These are phyloP conservation scores for Rhopilema esculentum DNA, from an alignment of 30 jellyfish, hydroid and myxozoan genomes.

Conservation along the genomic window DNA sequence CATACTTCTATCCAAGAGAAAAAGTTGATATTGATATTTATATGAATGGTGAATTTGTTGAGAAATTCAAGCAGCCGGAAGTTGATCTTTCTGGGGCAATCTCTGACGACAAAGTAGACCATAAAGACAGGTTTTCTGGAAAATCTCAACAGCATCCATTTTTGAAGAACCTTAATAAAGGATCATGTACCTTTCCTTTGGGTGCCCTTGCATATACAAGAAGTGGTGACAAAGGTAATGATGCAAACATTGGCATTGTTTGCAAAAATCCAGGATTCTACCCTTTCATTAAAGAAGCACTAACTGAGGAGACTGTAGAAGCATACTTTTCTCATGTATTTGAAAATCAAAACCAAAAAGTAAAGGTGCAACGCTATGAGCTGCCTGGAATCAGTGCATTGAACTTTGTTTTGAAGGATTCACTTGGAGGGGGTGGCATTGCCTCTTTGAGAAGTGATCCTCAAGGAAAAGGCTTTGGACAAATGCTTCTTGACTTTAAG, in stretches of 20 bases:
- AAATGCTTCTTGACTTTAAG: slow-evolving; percentile 89
- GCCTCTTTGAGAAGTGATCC: slow-evolving; percentile 96
- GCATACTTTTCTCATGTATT: slow-evolving; percentile 78
- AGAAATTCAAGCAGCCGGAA: slow-evolving; percentile 57
- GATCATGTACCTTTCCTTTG: slow-evolving; percentile 83
- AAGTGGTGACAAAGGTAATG: slow-evolving; percentile 93
- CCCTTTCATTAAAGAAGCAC: slow-evolving; percentile 72
- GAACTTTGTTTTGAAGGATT: slow-evolving; percentile 86
- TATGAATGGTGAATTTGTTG: slow-evolving; percentile 79
- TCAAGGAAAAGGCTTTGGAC: slow-evolving; percentile 93
- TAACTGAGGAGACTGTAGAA: slow-evolving; percentile 86
- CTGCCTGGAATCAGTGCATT: slow-evolving; percentile 93
- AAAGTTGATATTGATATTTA: slow-evolving; percentile 67
- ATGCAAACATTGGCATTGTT: slow-evolving; percentile 90
- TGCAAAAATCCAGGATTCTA: slow-evolving; percentile 88
- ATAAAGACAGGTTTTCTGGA: neutral
- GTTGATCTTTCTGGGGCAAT: neutral
- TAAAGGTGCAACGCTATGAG: slow-evolving; percentile 75
- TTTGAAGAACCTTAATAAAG: slow-evolving; percentile 56
- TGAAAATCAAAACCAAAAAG: slow-evolving; percentile 53
- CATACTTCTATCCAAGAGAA: slow-evolving; percentile 78
- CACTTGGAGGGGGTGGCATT: slow-evolving; percentile 95
- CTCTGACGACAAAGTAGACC: neutral
- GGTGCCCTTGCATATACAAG: slow-evolving; percentile 95
- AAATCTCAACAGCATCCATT: neutral